A percentile compares a stretch with the other conserved stretches of the same genome.
phyloP scores from a whole-genome alignment of 2,888 invertebrate species.

The Cataglyphis livida region DNA sequence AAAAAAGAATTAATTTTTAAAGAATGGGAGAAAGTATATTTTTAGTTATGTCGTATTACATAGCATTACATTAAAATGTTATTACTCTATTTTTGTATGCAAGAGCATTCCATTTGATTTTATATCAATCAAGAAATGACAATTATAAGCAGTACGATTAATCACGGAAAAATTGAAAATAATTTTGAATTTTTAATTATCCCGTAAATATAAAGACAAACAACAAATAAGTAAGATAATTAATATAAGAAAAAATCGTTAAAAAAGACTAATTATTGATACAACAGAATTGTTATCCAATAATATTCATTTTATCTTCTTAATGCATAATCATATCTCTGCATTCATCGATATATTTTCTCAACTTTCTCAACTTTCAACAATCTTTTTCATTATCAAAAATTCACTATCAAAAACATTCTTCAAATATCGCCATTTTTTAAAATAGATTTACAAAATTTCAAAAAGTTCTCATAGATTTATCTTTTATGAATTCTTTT shows the following conservation, averaged over 20 bases:
- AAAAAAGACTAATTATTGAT: neutral
- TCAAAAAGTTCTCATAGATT: neutral
- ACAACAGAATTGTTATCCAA: neutral
- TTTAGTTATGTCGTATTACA: neutral
- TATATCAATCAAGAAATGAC: neutral
- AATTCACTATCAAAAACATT: too few relatives aligned
- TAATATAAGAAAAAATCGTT: neutral
- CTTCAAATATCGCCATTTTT: neutral
- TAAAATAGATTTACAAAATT: neutral
- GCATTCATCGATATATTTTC: neutral
- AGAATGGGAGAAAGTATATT: neutral
- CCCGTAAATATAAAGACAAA: neutral
- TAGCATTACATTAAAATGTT: neutral
- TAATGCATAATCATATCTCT: neutral
- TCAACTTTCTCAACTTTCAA: neutral
- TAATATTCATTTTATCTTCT: neutral
- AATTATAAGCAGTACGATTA: neutral
- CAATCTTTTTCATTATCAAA: too few relatives aligned
- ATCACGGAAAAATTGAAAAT: neutral
- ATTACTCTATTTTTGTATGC: neutral
- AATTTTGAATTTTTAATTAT: neutral
- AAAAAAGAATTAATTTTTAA: neutral
- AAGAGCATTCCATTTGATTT: neutral
- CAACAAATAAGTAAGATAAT: neutral
- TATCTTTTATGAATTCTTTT: neutral